These are phyloP conservation scores for Rhinoraja longicauda DNA, from an alignment of 2,797 vertebrate genomes.

Conservation along the genomic window DNA sequence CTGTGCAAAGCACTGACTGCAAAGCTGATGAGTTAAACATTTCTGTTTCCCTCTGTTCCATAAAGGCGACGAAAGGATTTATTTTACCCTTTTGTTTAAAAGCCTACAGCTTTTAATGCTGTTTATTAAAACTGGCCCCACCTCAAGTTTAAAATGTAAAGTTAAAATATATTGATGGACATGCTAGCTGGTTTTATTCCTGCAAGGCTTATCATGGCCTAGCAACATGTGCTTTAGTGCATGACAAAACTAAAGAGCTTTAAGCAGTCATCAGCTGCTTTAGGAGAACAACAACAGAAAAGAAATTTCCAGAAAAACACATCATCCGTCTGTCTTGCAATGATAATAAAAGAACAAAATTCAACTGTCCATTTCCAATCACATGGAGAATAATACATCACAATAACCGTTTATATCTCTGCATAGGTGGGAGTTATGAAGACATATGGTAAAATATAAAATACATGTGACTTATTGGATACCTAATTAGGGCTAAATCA, in stretches of 20 bases:
- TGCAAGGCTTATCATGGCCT: conserved; percentile 88
- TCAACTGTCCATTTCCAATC: not conserved
- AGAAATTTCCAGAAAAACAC: conserved; percentile 84
- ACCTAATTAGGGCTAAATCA: not conserved
- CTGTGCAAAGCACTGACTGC: conserved; percentile 99
- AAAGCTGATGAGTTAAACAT: conserved; percentile 99
- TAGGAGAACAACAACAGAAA: conserved; percentile 87
- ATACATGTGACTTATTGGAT: not conserved
- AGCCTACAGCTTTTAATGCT: conserved; percentile 90
- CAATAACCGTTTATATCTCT: conserved; percentile 1
- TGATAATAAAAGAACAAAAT: conserved; percentile 47
- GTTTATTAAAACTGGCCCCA: conserved; percentile 92
- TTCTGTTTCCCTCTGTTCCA: conserved; percentile 99
- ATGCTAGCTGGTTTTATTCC: conserved; percentile 62
- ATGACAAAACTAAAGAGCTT: conserved; percentile 98
- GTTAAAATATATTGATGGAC: conserved; percentile 88
- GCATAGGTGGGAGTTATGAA: not conserved
- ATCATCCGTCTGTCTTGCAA: conserved; percentile 73
- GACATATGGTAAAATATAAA: conserved; percentile 1
- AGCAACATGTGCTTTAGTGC: conserved; percentile 91
- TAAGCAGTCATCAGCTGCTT: conserved; percentile 95
- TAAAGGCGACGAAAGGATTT: conserved; percentile 99
- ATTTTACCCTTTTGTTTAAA: conserved; percentile 81
- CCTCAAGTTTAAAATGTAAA: conserved; percentile 88
- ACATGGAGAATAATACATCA: not conserved